Percentiles rank a stretch among this genome's conserved stretches.
Conservation (phyloP, 2,888 invertebrate genomes). For the Sialis fuliginosa region DNA sequence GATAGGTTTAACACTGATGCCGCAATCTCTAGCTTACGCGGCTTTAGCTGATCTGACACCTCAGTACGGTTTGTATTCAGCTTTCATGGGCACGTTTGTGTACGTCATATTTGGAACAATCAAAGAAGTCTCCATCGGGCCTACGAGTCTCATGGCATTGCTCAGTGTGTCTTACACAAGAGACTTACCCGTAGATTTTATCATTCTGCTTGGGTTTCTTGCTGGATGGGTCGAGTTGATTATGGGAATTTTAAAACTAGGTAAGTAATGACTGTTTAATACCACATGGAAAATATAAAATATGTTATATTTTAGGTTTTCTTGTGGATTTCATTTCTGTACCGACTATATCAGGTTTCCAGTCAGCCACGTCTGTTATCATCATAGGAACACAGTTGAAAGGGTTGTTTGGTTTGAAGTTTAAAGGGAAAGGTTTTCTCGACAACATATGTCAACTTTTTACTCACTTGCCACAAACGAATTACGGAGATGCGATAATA, state of each 20-base stretch:
- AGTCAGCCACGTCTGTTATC: conserved; percentile 65
- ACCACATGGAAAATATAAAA: no score
- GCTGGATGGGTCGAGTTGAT: conserved; percentile 58
- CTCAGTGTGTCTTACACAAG: conserved; percentile 58
- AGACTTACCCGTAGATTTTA: conserved; percentile 50
- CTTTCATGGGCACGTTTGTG: conserved; percentile 74
- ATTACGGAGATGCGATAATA: conserved; percentile 41
- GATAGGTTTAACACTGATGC: conserved; percentile 79
- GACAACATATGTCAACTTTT: conserved; percentile 36
- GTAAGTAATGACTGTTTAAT: conserved; percentile 25
- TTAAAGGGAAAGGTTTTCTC: conserved; percentile 46
- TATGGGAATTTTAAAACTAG: conserved; percentile 69
- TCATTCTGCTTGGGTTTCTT: conserved; percentile 58
- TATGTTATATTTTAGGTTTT: conserved; percentile 39
- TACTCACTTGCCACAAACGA: conserved; percentile 29
- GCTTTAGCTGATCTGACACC: conserved; percentile 67
- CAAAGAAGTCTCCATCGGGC: conserved; percentile 77
- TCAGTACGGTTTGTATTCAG: conserved; percentile 84
- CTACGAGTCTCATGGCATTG: conserved; percentile 83
- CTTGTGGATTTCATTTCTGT: conserved; percentile 70
- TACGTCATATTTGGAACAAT: conserved; percentile 79
- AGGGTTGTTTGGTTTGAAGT: conserved; percentile 50
- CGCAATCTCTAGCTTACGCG: conserved; percentile 86
- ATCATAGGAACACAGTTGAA: conserved; percentile 60
- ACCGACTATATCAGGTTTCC: conserved; percentile 70